phyloP scores from a whole-genome alignment of 2,888 invertebrate species.

The Pterostichus madidus region DNA sequence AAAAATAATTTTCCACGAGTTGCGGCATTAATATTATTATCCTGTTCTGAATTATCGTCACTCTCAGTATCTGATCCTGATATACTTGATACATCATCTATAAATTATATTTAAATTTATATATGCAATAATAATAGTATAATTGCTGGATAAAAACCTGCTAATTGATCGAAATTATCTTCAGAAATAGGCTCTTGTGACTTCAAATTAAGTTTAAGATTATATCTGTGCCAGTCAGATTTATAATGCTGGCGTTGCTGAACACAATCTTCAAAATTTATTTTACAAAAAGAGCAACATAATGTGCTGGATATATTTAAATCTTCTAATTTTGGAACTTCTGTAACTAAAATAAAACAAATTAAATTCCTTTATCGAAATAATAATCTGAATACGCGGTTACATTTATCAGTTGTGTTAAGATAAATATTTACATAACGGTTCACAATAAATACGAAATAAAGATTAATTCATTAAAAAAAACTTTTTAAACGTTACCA shows the following conservation, averaged over 20 bases:
- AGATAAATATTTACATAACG: not conserved
- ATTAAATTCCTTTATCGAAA: not conserved
- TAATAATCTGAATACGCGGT: not conserved
- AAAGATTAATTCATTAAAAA: not conserved
- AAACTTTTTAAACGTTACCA: not conserved
- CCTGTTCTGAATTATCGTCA: slow-evolving; percentile 76
- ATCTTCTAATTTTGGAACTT: slow-evolving; percentile 71
- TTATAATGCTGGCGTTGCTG: slow-evolving; percentile 89
- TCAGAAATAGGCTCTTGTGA: slow-evolving; percentile 80
- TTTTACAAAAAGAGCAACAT: slow-evolving; percentile 79
- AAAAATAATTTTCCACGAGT: slow-evolving; percentile 87
- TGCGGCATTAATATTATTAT: slow-evolving; percentile 72
- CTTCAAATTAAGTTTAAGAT: slow-evolving; percentile 85
- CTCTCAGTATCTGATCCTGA: slow-evolving; percentile 82
- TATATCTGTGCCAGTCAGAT: slow-evolving; percentile 91
- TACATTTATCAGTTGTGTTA: slow-evolving; percentile 4
- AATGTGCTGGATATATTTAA: slow-evolving; percentile 76
- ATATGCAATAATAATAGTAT: slow-evolving; percentile 8
- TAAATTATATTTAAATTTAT: slow-evolving; percentile 65
- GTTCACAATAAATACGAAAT: no score
- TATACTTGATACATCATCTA: slow-evolving; percentile 83
- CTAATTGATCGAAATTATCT: slow-evolving; percentile 78
- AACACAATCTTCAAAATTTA: slow-evolving; percentile 79
- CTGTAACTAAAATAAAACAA: slow-evolving; percentile 33
- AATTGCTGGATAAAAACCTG: slow-evolving; percentile 52